Conservation (phyloP, 2,797 vertebrate genomes). For the Phrynocephalus vlangalii region DNA sequence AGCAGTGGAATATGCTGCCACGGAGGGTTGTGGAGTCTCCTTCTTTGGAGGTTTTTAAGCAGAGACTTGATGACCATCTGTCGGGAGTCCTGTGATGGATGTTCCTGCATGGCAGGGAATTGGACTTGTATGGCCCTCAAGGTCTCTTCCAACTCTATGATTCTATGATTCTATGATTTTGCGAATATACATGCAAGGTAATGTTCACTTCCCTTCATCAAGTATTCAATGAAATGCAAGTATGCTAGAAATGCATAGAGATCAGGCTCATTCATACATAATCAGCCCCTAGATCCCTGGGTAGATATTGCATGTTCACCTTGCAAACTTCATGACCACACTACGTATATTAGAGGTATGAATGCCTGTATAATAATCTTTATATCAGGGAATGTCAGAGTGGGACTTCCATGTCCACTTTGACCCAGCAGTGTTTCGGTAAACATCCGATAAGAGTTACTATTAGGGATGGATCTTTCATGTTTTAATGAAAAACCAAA, state of each 20-base stretch:
- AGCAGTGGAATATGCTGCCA: no score
- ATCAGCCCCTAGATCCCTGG: background rate
- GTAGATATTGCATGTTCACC: background rate
- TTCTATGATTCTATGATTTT: background rate
- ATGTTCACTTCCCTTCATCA: background rate
- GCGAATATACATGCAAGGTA: background rate
- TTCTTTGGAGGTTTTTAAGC: no score
- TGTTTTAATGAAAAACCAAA: no score
- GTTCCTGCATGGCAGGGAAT: no score
- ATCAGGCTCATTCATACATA: background rate
- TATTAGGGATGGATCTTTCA: no score
- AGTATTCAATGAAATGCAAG: background rate
- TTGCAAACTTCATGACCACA: background rate
- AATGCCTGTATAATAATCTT: background rate
- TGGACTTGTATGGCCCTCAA: no score
- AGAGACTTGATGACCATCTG: no score
- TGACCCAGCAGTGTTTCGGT: background rate
- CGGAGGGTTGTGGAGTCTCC: no score
- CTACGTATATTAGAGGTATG: background rate
- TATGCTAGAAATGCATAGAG: background rate
- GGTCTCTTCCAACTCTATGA: no score
- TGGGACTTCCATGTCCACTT: background rate
- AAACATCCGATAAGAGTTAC: background rate
- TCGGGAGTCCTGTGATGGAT: no score
- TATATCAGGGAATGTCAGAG: background rate